Conservation (phyloP, 2,888 invertebrate species). For the Nysson spinosus region DNA sequence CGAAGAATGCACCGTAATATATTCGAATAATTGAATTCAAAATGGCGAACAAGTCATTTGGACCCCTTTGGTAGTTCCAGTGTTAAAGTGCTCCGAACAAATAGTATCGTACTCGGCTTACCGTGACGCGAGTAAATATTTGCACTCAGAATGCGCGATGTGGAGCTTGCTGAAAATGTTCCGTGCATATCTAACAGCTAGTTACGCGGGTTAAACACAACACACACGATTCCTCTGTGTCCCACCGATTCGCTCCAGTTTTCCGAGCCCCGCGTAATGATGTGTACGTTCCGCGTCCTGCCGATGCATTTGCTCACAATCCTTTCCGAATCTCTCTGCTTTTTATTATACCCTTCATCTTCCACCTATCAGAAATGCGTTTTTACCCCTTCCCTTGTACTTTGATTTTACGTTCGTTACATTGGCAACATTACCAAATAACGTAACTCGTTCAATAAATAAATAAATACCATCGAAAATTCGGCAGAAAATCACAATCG, state of each 20-base stretch:
- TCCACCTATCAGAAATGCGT: too few species aligned
- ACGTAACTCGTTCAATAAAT: too few species aligned
- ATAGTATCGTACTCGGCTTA: slow-evolving; percentile 33
- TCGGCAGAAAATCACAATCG: too few species aligned
- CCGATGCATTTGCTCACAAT: slow-evolving; percentile 6
- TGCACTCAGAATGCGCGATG: slow-evolving; percentile 25
- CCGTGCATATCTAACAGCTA: slow-evolving; percentile 39
- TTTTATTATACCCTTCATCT: too few species aligned
- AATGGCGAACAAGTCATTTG: too few species aligned
- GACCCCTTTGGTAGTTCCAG: too few species aligned
- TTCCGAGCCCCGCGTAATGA: slow-evolving; percentile 6
- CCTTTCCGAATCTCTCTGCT: neutral
- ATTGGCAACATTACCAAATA: too few species aligned
- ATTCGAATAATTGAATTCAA: too few species aligned
- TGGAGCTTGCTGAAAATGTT: slow-evolving; percentile 30
- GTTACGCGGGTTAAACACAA: slow-evolving; percentile 25
- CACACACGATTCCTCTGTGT: slow-evolving; percentile 11
- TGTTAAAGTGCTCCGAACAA: slow-evolving; percentile 42
- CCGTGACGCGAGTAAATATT: slow-evolving; percentile 49
- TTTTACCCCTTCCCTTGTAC: too few species aligned
- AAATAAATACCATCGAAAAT: too few species aligned
- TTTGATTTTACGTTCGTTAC: too few species aligned
- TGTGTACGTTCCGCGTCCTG: slow-evolving; percentile 1
- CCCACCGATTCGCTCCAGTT: slow-evolving; percentile 8
- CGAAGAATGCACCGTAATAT: too few species aligned